Evolutionary conservation across 2,888 invertebrate species (phyloP).

Genomic region (Cheilosia pagana): DNA sequence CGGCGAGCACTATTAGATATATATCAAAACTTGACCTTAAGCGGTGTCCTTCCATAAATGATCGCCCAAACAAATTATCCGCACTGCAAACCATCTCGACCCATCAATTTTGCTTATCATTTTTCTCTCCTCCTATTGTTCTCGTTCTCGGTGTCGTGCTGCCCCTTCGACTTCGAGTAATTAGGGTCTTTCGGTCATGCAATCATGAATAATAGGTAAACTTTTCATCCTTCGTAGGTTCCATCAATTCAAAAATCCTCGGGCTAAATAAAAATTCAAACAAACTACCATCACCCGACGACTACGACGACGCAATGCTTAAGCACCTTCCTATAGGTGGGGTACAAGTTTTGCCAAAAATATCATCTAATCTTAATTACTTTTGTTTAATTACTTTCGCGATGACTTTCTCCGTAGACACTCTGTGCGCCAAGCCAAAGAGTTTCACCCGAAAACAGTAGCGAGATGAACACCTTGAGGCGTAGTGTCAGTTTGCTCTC

Average conservation of each 20-base stretch:
- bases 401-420: conserved; percentile 74
- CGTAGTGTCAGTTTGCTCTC: conserved; percentile 47
- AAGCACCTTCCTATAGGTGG: conserved; percentile 30
- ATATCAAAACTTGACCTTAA: conserved; percentile 7
- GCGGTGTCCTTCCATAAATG: conserved; percentile 33
- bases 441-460: conserved; percentile 33
- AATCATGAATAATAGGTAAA: conserved; percentile 69
- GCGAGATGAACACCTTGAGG: conserved; percentile 51
- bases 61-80: conserved; percentile 51
- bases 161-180: conserved; percentile 45
- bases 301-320: conserved; percentile 16
- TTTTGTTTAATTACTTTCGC: conserved; percentile 84
- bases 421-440: conserved; percentile 20
- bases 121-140: not conserved
- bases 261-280: conserved; percentile 60
- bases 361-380: conserved; percentile 82
- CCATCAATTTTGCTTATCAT: conserved; percentile 71
- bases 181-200: conserved; percentile 50
- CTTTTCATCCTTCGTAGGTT: conserved; percentile 68
- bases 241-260: conserved; percentile 69
- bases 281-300: conserved; percentile 6
- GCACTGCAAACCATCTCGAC: conserved; percentile 42
- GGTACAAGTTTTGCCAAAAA: conserved; percentile 45
- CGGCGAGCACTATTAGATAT: not conserved
- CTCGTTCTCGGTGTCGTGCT: not conserved